Evolutionary conservation across 2,888 invertebrate genomes (phyloP).

Genomic region (Microchrysa polita): DNA sequence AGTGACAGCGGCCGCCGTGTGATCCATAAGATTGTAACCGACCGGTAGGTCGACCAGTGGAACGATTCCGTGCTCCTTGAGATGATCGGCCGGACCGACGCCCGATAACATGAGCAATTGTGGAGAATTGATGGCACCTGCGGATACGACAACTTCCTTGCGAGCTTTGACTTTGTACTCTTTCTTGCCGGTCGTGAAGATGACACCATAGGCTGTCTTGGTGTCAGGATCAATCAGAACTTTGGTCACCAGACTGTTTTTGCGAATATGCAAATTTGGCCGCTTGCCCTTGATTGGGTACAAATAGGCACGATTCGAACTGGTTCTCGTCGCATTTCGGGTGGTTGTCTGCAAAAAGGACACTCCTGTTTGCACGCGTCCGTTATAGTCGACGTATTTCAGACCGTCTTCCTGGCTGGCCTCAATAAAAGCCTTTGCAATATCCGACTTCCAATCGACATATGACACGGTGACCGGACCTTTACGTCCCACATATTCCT

Average conservation of each 20-base stretch:
- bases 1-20: constrained; percentile 72
- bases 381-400: constrained; percentile 53
- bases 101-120: constrained; percentile 84
- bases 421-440: constrained; percentile 54
- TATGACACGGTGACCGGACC: constrained; percentile 54
- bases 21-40: constrained; percentile 77
- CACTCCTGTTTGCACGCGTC: constrained; percentile 64
- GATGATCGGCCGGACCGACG: constrained; percentile 72
- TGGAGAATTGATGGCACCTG: constrained; percentile 81
- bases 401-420: constrained; percentile 52
- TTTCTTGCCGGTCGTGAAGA: constrained; percentile 70
- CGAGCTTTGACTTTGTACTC: constrained; percentile 69
- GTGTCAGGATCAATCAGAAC: constrained; percentile 70
- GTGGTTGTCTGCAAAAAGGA: constrained; percentile 72
- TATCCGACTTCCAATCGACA: constrained; percentile 51
- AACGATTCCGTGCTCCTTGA: constrained; percentile 68
- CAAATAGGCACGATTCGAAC: constrained; percentile 74
- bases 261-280: constrained; percentile 71
- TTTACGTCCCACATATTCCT: constrained; percentile 52
- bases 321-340: constrained; percentile 73
- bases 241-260: constrained; percentile 70
- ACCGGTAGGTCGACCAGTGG: constrained; percentile 70
- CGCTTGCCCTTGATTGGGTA: constrained; percentile 67
- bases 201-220: constrained; percentile 71
- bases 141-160: constrained; percentile 79